Evolutionary conservation across 2,888 invertebrate genomes (phyloP).

Genomic region (Megamerina dolium): DNA sequence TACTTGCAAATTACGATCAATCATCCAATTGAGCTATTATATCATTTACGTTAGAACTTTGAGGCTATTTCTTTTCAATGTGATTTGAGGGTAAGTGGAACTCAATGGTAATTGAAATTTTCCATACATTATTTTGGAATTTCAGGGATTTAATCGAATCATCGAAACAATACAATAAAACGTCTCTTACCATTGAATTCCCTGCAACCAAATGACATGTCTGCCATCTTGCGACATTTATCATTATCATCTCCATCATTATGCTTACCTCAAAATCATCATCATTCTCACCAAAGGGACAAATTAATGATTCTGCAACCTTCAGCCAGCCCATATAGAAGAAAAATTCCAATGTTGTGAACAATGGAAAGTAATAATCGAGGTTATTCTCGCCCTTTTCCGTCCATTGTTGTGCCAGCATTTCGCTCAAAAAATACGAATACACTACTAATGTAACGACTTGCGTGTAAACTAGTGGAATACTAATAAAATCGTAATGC

Average conservation of each 20-base stretch:
- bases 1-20: constrained; percentile 73
- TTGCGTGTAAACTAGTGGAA: constrained; percentile 77
- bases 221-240: background rate
- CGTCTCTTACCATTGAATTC: too few relatives aligned
- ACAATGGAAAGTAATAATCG: constrained; percentile 80
- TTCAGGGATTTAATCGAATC: too few relatives aligned
- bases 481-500: constrained; percentile 66
- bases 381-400: constrained; percentile 46
- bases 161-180: too few relatives aligned
- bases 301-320: constrained; percentile 82
- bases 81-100: too few relatives aligned
- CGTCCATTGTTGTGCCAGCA: constrained; percentile 83
- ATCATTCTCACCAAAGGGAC: constrained; percentile 85
- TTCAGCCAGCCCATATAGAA: constrained; percentile 87
- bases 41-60: too few relatives aligned
- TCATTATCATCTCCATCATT: background rate
- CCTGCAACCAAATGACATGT: too few relatives aligned
- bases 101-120: too few relatives aligned
- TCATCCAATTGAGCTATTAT: constrained; percentile 77
- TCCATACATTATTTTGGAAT: too few relatives aligned
- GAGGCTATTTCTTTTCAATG: too few relatives aligned
- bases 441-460: constrained; percentile 83
- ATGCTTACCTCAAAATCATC: constrained; percentile 71
- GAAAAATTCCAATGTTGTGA: constrained; percentile 78
- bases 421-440: constrained; percentile 79